Evolutionary conservation across 1,140 invertebrate species (phyloP), one percentile per base, ranked within the genome.

Genomic region (Berghia stephanieae): DNA sequence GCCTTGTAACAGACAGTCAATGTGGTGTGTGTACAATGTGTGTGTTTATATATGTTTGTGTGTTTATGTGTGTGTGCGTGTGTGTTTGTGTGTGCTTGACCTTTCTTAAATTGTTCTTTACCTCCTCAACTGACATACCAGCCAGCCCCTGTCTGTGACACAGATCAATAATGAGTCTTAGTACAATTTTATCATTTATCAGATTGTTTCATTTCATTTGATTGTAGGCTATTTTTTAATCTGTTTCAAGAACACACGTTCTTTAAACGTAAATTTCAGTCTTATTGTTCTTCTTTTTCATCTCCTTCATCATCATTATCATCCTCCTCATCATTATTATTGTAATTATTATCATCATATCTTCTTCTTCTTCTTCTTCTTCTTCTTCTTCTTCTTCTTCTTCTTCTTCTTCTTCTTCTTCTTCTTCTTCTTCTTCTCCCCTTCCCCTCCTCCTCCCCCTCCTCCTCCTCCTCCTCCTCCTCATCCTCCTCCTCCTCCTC

Each of bases 31-130:
- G n/a, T n/a, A n/a, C n/a, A n/a, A 38, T 67, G 63, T 34, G n/a
- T 67, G 63, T 3, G 63, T 67, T 34, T 67, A 38, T 67, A 38
- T 67, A 38, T 38, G 63, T 67, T 34, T 38, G 63, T 67, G 63
- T 38, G 63, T 67, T 34, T 38, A 38, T 40, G 63, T 38, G 63
- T 40, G 63, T 38, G 63, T 40, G 63, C 6, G 63, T 40, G 63
- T 3, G 63, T 3, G 63, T 40, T 18, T 34, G 63, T 67, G 63
- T 67, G 63, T 31, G 63, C 6, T n/a, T n/a, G n/a, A n/a, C n/a
- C n/a, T n/a, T n/a, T n/a, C n/a, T n/a, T n/a, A n/a, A n/a, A n/a
- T n/a, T n/a, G n/a, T n/a, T n/a, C n/a, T n/a, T n/a, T n/a, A n/a
- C n/a, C n/a, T n/a, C n/a, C n/a, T n/a, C n/a, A n/a, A n/a, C n/a